These are phyloP conservation scores for Macrophya annulata DNA, from an alignment of 2,888 invertebrate species.

Conservation along the genomic window DNA sequence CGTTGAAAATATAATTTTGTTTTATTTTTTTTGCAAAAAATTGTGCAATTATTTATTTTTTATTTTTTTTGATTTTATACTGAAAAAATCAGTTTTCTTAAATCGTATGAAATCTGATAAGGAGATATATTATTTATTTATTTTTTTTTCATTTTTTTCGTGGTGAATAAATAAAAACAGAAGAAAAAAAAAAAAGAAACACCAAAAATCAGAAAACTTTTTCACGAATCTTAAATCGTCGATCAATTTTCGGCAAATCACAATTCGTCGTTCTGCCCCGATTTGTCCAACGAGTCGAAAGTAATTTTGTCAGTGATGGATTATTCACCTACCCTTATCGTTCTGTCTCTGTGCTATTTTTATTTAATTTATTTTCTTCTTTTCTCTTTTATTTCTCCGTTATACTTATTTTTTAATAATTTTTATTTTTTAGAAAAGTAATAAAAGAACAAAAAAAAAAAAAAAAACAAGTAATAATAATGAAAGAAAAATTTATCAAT, in stretches of 20 bases:
- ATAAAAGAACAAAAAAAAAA: too few species aligned
- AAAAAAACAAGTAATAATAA: background rate
- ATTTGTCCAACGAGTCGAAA: constrained; percentile 41
- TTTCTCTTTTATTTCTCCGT: background rate
- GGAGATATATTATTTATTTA: too few species aligned
- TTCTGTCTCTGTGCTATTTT: background rate
- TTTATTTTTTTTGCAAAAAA: too few species aligned
- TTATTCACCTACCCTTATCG: background rate
- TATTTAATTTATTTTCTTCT: background rate
- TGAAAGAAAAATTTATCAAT: background rate
- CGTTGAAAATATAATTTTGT: too few species aligned
- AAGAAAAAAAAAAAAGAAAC: background rate
- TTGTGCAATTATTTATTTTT: background rate
- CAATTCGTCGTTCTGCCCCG: constrained; percentile 33
- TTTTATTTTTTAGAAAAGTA: background rate
- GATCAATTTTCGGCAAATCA: constrained; percentile 9
- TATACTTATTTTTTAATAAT: background rate
- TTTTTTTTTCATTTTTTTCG: background rate
- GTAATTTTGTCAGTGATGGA: constrained; percentile 39
- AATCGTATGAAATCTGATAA: too few species aligned
- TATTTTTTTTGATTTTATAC: background rate
- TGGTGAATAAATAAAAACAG: background rate
- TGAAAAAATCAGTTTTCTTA: too few species aligned
- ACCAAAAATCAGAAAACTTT: background rate
- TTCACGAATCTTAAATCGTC: background rate